Base-by-base conservation (phyloP, 2,888 invertebrate species). In the Eretmocerus hayati region DNA sequence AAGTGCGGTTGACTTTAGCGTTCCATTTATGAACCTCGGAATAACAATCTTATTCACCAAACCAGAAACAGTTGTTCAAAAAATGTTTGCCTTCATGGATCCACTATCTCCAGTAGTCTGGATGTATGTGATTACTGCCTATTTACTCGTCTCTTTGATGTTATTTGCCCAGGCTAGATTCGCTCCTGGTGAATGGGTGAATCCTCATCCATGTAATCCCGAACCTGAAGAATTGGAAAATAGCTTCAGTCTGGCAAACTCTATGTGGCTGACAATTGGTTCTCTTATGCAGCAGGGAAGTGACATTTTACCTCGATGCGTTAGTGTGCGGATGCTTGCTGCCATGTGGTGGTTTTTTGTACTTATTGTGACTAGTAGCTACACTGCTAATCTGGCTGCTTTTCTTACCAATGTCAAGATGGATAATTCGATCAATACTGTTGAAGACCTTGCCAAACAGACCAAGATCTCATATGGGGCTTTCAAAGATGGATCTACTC, bases 291-390 rank as follows among this genome's bases (percentile, higher is more conserved):
- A 88, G 50, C 93, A 93, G 68, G 94, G 94, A 23, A 91, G 89
- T 57, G 94, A 95, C 72, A 85, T 94, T 58, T 76, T 93, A 56
- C 94, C 94, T 2, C 22, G 39, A 23, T 90, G 91, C 33, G 85
- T 89, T n/a, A 90, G 90, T 0, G 90, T 91, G 0, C 77, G 92
- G 54, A 86, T 90, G 81, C 85, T 91, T 9, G 90, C 88, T 2
- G 90, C 90, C 31, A 90, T 91, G 82, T 90, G 90, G 90, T 93
- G 92, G 92, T 93, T 93, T 73, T 93, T 93, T 73, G 91, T 90
- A 0, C 75, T 93, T 40, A 93, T 94, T 62, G 92, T 95, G 89
- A 92, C 94, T 59, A 92, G 93, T 0, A 93, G 93, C 6, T 95
- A 95, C 72, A 95, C 95, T 18, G 95, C 94, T 46, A 95, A 95